phyloP scores from a whole-genome alignment of 2,797 vertebrate species.

The Linurgus olivaceus region DNA sequence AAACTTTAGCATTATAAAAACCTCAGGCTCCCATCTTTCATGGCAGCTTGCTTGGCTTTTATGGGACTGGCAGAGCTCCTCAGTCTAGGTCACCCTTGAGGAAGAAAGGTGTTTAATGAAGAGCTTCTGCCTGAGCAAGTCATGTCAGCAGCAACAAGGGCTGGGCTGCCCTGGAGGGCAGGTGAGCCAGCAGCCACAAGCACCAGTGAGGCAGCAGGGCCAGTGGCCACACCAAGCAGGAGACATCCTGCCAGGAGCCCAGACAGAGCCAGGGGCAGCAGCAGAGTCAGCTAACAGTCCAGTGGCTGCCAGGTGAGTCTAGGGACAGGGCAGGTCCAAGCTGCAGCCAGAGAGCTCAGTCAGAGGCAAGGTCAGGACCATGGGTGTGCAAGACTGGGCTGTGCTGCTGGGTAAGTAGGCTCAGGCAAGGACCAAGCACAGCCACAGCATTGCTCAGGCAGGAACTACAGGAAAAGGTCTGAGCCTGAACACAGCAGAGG shows the following conservation, averaged over 20 bases:
- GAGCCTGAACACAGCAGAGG: not conserved
- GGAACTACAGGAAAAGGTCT: not conserved
- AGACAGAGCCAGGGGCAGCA: not conserved
- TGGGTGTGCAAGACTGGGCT: not conserved
- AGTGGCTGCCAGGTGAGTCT: not conserved
- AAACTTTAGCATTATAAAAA: not conserved
- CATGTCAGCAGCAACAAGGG: not conserved
- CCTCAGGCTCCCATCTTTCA: not conserved
- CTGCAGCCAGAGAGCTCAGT: not conserved
- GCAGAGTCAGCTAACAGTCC: not conserved
- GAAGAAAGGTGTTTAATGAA: not conserved
- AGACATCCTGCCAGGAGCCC: not conserved
- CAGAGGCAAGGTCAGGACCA: not conserved
- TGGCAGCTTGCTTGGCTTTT: not conserved
- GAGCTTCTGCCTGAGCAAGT: not conserved
- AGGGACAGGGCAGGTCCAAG: not conserved
- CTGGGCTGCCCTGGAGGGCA: not conserved
- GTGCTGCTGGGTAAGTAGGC: not conserved
- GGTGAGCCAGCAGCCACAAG: accelerated
- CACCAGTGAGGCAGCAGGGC: not conserved
- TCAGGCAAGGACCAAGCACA: not conserved
- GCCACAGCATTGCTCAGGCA: not conserved
- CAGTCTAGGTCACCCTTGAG: not conserved
- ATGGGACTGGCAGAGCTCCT: not conserved
- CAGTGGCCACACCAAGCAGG: not conserved